phyloP scores from a whole-genome alignment of 2,797 vertebrate species.

The Lithobates sylvaticus region DNA sequence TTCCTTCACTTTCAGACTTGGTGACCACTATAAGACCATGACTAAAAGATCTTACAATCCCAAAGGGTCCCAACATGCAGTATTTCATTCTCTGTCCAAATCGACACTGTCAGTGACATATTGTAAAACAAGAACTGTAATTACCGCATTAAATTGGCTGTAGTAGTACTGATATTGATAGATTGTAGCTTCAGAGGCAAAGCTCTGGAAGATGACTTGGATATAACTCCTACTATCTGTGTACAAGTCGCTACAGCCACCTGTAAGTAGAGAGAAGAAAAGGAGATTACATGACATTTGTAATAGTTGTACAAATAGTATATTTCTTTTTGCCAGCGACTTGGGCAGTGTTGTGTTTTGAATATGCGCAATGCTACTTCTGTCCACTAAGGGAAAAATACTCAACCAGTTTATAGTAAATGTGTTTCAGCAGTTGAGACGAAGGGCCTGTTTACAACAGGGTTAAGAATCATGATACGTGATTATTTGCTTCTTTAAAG shows the following conservation, averaged over 20 bases:
- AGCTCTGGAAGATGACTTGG: slow-evolving; percentile 51
- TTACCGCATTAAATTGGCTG: slow-evolving; percentile 64
- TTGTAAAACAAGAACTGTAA: background rate
- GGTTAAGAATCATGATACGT: no score
- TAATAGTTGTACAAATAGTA: background rate
- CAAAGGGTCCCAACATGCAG: background rate
- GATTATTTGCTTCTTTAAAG: no score
- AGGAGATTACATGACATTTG: background rate
- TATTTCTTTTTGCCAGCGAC: background rate
- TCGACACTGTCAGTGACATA: background rate
- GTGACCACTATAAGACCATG: no score
- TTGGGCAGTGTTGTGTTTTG: no score
- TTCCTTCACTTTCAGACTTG: no score
- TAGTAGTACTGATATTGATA: slow-evolving; percentile 44
- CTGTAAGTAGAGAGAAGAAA: slow-evolving; percentile 31
- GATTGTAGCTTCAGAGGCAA: slow-evolving; percentile 54
- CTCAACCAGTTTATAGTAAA: no score
- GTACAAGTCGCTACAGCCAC: slow-evolving; percentile 55
- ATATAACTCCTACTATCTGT: slow-evolving; percentile 61
- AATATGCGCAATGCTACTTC: no score
- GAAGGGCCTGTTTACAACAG: no score
- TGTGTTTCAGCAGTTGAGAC: no score
- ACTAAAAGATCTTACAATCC: no score
- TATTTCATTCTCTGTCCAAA: no score
- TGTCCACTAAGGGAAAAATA: no score